Conservation (phyloP, 2,797 vertebrate genomes). For the Pangasius macronema region DNA sequence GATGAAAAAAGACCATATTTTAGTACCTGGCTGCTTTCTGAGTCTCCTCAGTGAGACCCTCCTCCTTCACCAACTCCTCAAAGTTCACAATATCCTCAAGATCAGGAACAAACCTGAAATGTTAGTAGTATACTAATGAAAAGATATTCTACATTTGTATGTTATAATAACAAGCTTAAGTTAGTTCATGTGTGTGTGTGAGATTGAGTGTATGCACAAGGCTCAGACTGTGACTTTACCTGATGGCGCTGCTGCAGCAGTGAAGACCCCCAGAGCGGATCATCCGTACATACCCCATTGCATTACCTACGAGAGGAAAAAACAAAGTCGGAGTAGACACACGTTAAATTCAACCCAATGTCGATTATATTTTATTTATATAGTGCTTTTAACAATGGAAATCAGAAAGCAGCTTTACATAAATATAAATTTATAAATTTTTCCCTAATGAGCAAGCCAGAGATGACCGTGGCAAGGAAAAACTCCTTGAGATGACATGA, state of each 20-base stretch:
- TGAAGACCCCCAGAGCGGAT: conserved; percentile 98
- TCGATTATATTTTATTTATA: not conserved
- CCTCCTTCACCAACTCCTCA: conserved; percentile 97
- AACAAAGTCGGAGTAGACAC: not conserved
- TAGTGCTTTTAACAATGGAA: not conserved
- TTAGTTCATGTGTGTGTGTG: not conserved
- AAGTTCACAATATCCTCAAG: conserved; percentile 98
- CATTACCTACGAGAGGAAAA: conserved; percentile 81
- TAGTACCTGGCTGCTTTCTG: conserved; percentile 89
- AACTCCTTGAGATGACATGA: not conserved
- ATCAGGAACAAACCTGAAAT: conserved; percentile 92
- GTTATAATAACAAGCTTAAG: not conserved
- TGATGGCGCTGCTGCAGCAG: conserved; percentile 97
- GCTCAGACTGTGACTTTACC: conserved; percentile 71
- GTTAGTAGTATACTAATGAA: not conserved
- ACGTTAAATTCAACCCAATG: not conserved
- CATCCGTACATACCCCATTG: conserved; percentile 98
- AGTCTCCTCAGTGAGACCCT: conserved; percentile 91
- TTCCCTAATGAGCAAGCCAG: not conserved
- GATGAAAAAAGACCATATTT: not conserved
- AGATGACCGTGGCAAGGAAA: not conserved
- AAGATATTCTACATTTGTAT: not conserved
- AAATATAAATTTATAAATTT: not conserved
- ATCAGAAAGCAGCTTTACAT: not conserved
- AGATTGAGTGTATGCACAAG: too few species aligned